Percentiles rank a stretch among this genome's conserved stretches.
Conservation (phyloP, 1,140 invertebrate genomes). For the Andricus grossulariae region DNA sequence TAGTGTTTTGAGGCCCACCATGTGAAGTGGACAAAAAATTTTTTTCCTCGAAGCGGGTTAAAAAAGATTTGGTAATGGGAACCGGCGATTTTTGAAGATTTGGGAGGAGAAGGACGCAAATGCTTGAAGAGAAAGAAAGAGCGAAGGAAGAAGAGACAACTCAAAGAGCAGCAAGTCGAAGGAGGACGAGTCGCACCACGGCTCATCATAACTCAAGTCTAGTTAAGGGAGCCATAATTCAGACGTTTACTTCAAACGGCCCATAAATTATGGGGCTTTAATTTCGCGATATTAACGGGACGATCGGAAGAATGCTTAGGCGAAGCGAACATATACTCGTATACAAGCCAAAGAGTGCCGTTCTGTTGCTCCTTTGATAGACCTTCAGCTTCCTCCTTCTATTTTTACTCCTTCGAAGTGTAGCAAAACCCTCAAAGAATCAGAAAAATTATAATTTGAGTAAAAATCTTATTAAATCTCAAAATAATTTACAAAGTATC, state of each 20-base stretch:
- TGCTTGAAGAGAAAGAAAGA: constrained; percentile 35
- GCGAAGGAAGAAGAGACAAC: constrained; percentile 39
- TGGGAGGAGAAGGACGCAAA: constrained; percentile 36
- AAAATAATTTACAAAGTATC: too few species aligned
- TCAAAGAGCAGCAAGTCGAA: constrained; percentile 45
- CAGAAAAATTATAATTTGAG: too few species aligned
- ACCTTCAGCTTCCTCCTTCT: background rate
- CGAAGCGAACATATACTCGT: background rate
- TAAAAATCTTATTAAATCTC: too few species aligned
- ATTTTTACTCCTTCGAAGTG: too few species aligned
- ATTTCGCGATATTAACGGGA: constrained; percentile 72
- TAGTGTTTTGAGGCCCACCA: too few species aligned
- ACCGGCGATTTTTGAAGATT: constrained; percentile 17
- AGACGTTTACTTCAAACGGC: constrained; percentile 69
- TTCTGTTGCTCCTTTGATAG: background rate
- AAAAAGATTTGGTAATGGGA: background rate
- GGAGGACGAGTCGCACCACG: constrained; percentile 55
- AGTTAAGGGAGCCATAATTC: constrained; percentile 75
- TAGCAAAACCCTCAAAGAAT: too few species aligned
- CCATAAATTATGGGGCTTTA: constrained; percentile 73
- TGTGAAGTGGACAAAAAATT: too few species aligned
- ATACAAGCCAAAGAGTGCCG: background rate
- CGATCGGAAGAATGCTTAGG: constrained; percentile 57
- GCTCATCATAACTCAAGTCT: constrained; percentile 74
- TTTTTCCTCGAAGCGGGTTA: background rate